Base-by-base conservation (phyloP, 2,113 vertebrate species). In the Holacanthus passer region DNA sequence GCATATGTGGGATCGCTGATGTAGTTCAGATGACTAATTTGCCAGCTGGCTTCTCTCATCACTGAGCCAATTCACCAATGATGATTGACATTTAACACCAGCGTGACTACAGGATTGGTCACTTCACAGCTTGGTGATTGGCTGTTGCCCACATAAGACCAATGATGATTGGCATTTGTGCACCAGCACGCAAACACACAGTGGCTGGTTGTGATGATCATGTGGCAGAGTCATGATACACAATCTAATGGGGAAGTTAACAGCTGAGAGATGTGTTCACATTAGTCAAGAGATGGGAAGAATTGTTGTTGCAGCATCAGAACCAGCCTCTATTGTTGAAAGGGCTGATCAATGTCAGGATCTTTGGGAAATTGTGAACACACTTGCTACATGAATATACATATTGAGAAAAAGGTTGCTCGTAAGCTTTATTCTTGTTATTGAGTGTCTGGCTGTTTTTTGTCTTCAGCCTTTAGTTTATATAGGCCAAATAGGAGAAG, bases 1-100 rank as follows among this genome's bases (percentile, higher is more conserved):
- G 29, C 67, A 83, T 67, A 65, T 73, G 80, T 50, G 41, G 41
- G 48, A 52, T 79, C 48, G 19, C 50, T 45, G 76, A 77, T 82
- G 83, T 72, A 74, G 79, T 88, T 92, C 77, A 70, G 76, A 85
- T 93, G 89, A 93, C 64, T 93, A 85, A 92, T 88, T 81, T 86
- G 82, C 89, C 90, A 92, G 86, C 83, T 90, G 90, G 83, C 79
- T 88, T 81, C 32, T 63, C 56, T 75, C 35, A 7, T 87, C 63
- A 55, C 73, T 84, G 62, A 63, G 83, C 81, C 79, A 79, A 88
- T 80, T 81, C 67, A 69, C 52, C 73, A 67, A 84, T 82, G 72
- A 85, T 86, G 89, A 89, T 81, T 91, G 88, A 85, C 86, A 87
- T 91, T 87, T 90, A 84, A 80, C 86, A 82, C 79, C 64, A 82